Conservation (phyloP, 1,140 invertebrate genomes). For the Hermatobates lingyangjiaoensis region DNA sequence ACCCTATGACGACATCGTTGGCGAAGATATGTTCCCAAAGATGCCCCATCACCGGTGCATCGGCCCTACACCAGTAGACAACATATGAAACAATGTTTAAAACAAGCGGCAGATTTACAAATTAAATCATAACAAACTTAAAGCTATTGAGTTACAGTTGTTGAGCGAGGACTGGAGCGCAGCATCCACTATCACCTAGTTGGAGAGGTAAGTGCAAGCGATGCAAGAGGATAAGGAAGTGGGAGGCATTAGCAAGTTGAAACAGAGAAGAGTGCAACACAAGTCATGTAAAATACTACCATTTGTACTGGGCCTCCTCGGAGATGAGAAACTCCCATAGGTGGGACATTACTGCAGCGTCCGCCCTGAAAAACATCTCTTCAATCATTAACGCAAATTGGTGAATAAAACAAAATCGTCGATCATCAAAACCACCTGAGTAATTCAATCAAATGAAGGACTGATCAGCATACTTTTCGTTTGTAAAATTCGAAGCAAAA, state of each 20-base stretch:
- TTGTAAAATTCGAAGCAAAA: too few relatives aligned
- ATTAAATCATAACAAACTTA: too few relatives aligned
- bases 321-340: slow-evolving; percentile 66
- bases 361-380: slow-evolving; percentile 45
- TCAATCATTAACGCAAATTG: too few relatives aligned
- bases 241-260: not conserved
- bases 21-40: slow-evolving; percentile 77
- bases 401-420: too few relatives aligned
- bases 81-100: too few relatives aligned
- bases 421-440: too few relatives aligned
- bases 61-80: slow-evolving; percentile 46
- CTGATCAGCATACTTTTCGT: too few relatives aligned
- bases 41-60: slow-evolving; percentile 88
- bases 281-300: too few relatives aligned
- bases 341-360: slow-evolving; percentile 79
- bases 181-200: not conserved
- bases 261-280: not conserved
- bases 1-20: slow-evolving; percentile 49
- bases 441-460: too few relatives aligned
- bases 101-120: too few relatives aligned
- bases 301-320: slow-evolving; percentile 36
- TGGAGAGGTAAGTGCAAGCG: not conserved
- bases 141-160: not conserved
- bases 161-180: not conserved
- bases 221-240: not conserved